Conservation (phyloP, 2,113 vertebrate species). For the Lutjanus erythropterus region DNA sequence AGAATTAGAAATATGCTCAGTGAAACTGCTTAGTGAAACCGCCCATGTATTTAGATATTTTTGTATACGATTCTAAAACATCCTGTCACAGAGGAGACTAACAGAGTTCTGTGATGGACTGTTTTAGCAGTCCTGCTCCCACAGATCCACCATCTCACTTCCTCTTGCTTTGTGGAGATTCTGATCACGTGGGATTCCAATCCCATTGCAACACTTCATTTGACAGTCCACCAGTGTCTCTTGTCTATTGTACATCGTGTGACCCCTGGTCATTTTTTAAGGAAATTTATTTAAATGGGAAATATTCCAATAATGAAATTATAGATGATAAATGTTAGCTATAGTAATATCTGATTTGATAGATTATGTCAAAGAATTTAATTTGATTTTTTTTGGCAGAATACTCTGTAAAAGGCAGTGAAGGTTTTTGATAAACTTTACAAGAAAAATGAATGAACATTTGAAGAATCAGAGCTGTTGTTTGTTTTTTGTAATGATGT, state of each 20-base stretch:
- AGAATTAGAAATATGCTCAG: slow-evolving; percentile 9
- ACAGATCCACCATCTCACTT: not conserved
- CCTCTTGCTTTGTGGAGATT: not conserved
- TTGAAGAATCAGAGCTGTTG: no score
- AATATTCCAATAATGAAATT: no score
- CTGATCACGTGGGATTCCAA: not conserved
- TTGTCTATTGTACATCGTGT: not conserved
- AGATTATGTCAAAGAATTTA: no score
- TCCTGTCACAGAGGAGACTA: not conserved
- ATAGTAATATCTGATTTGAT: no score
- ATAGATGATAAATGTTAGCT: no score
- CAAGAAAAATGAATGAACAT: no score
- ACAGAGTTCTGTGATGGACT: not conserved
- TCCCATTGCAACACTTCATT: not conserved
- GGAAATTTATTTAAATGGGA: no score
- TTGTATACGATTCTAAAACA: slow-evolving; percentile 3
- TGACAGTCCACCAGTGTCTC: not conserved
- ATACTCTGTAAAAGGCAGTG: no score
- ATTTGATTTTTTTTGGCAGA: no score
- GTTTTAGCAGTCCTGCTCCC: not conserved
- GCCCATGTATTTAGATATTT: not conserved
- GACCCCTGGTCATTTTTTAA: not conserved
- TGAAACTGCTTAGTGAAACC: not conserved
- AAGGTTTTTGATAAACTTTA: no score
- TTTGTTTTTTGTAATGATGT: no score